Base-by-base conservation (phyloP, 2,113 vertebrate species). In the Rhizomys pruinosus region DNA sequence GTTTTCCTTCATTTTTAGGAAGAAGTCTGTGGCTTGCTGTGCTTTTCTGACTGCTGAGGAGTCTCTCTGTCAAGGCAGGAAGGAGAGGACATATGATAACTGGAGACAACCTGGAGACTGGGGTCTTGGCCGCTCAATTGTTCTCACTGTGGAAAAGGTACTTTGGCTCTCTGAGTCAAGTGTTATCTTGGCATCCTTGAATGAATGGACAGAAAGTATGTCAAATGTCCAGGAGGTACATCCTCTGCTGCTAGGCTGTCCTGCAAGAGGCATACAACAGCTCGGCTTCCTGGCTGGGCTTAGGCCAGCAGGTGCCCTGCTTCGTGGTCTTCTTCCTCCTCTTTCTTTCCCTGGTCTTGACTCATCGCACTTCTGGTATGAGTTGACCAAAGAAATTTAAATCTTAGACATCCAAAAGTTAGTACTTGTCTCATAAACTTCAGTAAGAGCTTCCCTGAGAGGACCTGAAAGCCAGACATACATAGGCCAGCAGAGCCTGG, bases 321-420 rank as follows among this genome's bases (percentile, higher is more conserved):
- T 80, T 44, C 9, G 8, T 7, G 20, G 4, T 64, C 77, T 16
- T 64, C 17, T 3, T 47, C 32, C n/a, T n/a, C 77, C 42, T 63
- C 44, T 37, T 37, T 0, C 44, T 81, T 68, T 73, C 34, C 59
- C 39, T 3, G 32, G 0, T 74, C 88, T 86, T 88, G 77, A 92
- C 73, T 64, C 37, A 82, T 77, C 16, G 1, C 2, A 79, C 3
- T 23, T 93, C 25, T 37, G 79, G 34, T 25, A n/a, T 91, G 34
- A 34, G 0, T 22, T 88, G 44, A 81, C 81, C 52, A 76, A 89
- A 90, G 72, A 93, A 77, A 39, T 47, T 87, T 71, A 90, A 79
- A 55, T 2, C 20, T 84, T 87, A 84, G 20, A 72, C 37, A 78
- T 64, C 15, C 25, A 17, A 69, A 82, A 81, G 72, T 86, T 13